Conservation (phyloP, 2,113 vertebrate genomes). For the Natator depressus region DNA sequence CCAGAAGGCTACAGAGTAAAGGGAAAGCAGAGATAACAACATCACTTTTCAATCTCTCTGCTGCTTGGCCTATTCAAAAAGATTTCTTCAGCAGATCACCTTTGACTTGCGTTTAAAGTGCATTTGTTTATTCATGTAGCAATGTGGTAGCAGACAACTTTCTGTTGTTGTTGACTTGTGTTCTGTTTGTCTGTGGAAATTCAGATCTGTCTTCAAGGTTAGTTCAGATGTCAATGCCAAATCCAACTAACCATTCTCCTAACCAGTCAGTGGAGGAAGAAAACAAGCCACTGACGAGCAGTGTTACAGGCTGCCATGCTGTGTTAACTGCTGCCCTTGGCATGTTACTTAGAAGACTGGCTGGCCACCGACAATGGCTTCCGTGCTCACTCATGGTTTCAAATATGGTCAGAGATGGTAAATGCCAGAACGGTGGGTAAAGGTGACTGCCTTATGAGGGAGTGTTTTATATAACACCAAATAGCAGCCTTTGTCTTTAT, state of each 20-base stretch:
- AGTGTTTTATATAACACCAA: neutral
- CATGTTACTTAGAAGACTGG: neutral
- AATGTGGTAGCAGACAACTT: neutral
- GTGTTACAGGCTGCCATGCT: accelerated
- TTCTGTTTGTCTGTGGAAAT: neutral
- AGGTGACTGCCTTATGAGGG: neutral
- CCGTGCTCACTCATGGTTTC: neutral
- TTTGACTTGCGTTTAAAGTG: neutral
- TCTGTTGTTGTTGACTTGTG: neutral
- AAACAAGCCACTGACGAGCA: neutral
- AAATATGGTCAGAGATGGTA: neutral
- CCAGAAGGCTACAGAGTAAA: neutral
- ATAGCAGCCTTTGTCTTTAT: neutral
- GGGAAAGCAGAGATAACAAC: neutral
- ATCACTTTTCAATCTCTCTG: neutral
- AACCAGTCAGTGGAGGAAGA: neutral
- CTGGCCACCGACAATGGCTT: neutral
- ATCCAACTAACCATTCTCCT: neutral
- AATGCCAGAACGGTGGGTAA: neutral
- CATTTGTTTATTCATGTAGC: accelerated
- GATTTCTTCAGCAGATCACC: neutral
- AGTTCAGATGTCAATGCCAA: neutral
- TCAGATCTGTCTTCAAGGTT: conserved; percentile 2
- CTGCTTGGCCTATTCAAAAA: neutral
- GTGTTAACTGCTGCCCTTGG: neutral